Evolutionary conservation across 2,888 invertebrate species (phyloP), one percentile per base, ranked within the genome.

Genomic region (Melanostoma scalare): DNA sequence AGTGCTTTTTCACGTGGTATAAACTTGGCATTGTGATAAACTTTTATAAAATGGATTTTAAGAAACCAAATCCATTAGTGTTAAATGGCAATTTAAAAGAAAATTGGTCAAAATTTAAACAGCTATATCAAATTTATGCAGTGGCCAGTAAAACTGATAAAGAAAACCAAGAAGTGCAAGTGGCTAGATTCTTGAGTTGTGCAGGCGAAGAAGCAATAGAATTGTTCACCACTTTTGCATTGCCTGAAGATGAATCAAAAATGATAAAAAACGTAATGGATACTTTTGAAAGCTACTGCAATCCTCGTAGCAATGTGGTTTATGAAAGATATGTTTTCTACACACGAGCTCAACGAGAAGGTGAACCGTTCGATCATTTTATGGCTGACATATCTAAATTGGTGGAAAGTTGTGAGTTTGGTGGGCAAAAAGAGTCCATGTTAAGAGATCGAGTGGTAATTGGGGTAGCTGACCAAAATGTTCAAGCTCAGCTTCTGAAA

Each of bases 311-410:
- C 68, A 87, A 87, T 76, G 68, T 81, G 10, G 69, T 86, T 4
- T 86, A 85, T 61, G 86, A 87, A 67, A 65, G 86, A 30, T 87
- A 85, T 60, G 67, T 84, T 38, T 87, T 88, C 73, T 85, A 87
- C 52, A 86, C 80, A 50, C 86, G 87, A 46, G 58, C 75, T 4
- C 88, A 88, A 74, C 84, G 75, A 50, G 86, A 87, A 63, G 86
- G 86, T n/a, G 87, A 88, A 80, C 65, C 52, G 30, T 88, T 88
- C 77, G 87, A 88, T 61, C 75, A 72, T 40, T 89, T 88, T 84
- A 56, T 87, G 42, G 86, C 86, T 3, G 87, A 88, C 5, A 52
- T 65, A 44, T 48, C 87, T 50, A 86, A 81, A 76, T 77, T 86
- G 30, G 79, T 86, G 8, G 86, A 88, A 75, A 73, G 71, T n/a